A percentile compares a stretch with the other conserved stretches of the same genome.
Evolutionary conservation across 2,888 invertebrate genomes (phyloP).

Genomic region (Hesperia comma): DNA sequence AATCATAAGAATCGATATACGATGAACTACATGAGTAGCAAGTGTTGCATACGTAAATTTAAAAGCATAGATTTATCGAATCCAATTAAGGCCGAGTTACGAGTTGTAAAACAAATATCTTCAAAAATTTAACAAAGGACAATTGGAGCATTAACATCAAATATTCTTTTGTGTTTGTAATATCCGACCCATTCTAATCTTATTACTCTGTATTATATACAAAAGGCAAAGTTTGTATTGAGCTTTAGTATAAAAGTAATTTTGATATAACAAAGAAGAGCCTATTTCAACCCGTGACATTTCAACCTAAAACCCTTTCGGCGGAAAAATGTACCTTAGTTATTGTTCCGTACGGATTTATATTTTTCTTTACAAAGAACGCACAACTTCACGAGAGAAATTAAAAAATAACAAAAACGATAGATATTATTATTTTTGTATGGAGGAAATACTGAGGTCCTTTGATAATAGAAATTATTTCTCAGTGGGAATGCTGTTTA

Average conservation of each 20-base stretch:
- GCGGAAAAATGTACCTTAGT: slow-evolving; percentile 50
- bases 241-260: slow-evolving; percentile 49
- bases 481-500: slow-evolving; percentile 36
- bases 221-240: slow-evolving; percentile 43
- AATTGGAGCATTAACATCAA: slow-evolving; percentile 11
- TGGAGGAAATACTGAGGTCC: slow-evolving; percentile 44
- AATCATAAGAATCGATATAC: no score
- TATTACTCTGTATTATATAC: slow-evolving; percentile 32
- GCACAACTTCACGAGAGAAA: slow-evolving; percentile 48
- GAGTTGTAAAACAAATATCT: neutral
- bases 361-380: slow-evolving; percentile 50
- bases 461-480: slow-evolving; percentile 46
- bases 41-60: no score
- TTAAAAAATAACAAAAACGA: slow-evolving; percentile 54
- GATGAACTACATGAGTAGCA: no score
- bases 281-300: slow-evolving; percentile 49
- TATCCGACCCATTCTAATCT: slow-evolving; percentile 22
- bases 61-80: no score
- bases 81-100: no score
- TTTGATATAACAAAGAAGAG: slow-evolving; percentile 52
- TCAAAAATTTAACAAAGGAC: slow-evolving; percentile 11
- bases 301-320: slow-evolving; percentile 53
- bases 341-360: slow-evolving; percentile 56
- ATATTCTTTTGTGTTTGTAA: slow-evolving; percentile 21
- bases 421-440: slow-evolving; percentile 42